phyloP scores from a whole-genome alignment of 2,797 vertebrate genomes.

The Argya squamiceps region DNA sequence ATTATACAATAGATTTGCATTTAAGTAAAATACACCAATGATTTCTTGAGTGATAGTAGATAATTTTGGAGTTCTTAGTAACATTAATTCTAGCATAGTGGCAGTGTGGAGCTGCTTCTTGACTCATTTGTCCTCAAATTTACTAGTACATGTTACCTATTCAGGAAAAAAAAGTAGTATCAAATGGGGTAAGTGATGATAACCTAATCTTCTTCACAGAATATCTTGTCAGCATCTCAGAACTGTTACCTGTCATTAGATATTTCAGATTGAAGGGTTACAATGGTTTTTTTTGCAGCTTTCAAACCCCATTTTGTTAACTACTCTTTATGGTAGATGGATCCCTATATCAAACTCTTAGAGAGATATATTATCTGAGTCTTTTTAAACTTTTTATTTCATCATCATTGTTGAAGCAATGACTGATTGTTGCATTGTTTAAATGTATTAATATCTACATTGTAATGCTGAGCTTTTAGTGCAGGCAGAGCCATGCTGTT shows the following conservation, averaged over 20 bases:
- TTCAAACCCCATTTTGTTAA: constrained; percentile 10
- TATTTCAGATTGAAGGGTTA: background rate
- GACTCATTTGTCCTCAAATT: background rate
- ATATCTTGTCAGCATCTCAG: background rate
- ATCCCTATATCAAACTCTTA: background rate
- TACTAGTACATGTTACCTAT: background rate
- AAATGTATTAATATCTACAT: background rate
- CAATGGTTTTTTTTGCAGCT: background rate
- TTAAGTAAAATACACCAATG: background rate
- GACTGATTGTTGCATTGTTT: background rate
- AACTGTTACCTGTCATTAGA: background rate
- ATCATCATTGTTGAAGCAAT: background rate
- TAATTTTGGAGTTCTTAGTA: background rate
- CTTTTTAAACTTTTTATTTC: background rate
- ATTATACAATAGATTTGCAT: background rate
- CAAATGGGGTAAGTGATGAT: background rate
- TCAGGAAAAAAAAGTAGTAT: background rate
- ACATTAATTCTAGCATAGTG: background rate
- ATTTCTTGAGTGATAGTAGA: background rate
- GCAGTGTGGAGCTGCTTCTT: background rate
- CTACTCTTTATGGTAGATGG: background rate
- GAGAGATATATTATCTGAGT: background rate
- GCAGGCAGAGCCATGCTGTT: background rate
- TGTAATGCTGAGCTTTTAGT: background rate
- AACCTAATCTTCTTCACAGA: background rate